Percentiles rank a stretch among this genome's conserved stretches.
These are phyloP conservation scores for Tachystola acroxantha DNA, from an alignment of 2,888 invertebrate genomes.

Conservation along the genomic window DNA sequence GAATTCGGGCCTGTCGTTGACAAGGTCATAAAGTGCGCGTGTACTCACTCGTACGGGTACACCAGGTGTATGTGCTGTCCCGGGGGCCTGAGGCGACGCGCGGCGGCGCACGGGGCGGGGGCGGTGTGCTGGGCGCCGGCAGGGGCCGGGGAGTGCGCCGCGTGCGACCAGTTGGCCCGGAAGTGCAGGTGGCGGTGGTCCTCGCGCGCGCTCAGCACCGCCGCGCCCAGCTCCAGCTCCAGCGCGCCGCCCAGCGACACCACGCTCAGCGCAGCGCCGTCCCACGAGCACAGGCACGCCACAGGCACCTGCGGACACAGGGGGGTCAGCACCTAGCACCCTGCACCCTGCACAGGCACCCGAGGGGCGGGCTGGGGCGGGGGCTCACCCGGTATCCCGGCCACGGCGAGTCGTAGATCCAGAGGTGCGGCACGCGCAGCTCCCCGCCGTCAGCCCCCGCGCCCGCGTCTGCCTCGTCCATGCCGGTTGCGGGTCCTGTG, in stretches of 20 bases:
- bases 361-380: neutral
- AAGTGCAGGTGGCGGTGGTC: conserved; percentile 90
- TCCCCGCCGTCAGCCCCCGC: conserved; percentile 39
- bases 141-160: conserved; percentile 15
- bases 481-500: conserved; percentile 12
- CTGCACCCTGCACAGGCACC: neutral
- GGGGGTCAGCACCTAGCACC: too few species aligned
- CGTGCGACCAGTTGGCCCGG: conserved; percentile 77
- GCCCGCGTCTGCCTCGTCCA: conserved; percentile 17
- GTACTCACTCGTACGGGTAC: conserved; percentile 51
- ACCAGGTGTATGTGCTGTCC: conserved; percentile 49
- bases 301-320: conserved; percentile 79
- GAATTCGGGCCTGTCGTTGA: too few species aligned
- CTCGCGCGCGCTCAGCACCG: conserved; percentile 85
- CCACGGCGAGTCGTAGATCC: conserved; percentile 85
- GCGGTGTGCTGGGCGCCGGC: conserved; percentile 16
- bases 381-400: conserved; percentile 75
- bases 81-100: conserved; percentile 41
- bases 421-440: conserved; percentile 73
- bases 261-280: conserved; percentile 47
- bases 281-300: conserved; percentile 90
- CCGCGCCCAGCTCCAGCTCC: conserved; percentile 87
- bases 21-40: too few species aligned
- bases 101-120: conserved; percentile 38
- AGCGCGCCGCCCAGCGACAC: conserved; percentile 67